Evolutionary conservation across 2,888 invertebrate genomes (phyloP).

Genomic region (Drosophila mettleri): DNA sequence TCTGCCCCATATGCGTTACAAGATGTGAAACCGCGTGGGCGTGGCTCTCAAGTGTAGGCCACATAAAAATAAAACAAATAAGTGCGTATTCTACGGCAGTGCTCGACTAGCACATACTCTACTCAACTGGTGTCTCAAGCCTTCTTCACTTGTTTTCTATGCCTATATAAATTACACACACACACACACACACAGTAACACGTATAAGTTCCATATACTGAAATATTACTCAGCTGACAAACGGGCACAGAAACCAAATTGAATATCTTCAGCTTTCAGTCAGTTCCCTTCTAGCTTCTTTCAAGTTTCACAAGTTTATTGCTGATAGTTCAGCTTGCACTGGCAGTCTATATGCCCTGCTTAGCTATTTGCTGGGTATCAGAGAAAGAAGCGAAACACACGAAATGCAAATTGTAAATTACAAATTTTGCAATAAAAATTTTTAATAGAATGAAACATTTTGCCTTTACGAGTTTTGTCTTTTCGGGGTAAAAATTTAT

Average conservation of each 20-base stretch:
- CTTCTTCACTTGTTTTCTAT: background rate
- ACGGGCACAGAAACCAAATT: too few relatives aligned
- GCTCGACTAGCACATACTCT: background rate
- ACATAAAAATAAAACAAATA: slow-evolving; percentile 16
- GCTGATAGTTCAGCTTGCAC: background rate
- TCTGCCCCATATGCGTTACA: slow-evolving; percentile 27
- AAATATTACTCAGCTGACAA: too few relatives aligned
- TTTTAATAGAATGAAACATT: slow-evolving; percentile 83
- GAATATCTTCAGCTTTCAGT: too few relatives aligned
- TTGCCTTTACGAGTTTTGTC: slow-evolving; percentile 81
- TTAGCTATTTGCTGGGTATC: background rate
- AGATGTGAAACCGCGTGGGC: background rate
- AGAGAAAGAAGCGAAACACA: slow-evolving; percentile 68
- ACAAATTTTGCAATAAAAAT: slow-evolving; percentile 84
- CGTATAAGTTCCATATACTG: too few relatives aligned
- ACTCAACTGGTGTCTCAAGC: background rate
- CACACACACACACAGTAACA: too few relatives aligned
- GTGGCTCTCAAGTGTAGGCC: background rate
- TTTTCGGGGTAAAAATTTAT: slow-evolving; percentile 71
- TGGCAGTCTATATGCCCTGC: background rate
- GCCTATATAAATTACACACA: background rate
- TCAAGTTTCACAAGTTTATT: background rate
- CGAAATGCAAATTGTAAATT: slow-evolving; percentile 84
- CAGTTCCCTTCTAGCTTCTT: too few relatives aligned
- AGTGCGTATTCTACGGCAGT: background rate